Evolutionary conservation across 2,888 invertebrate genomes (phyloP), one percentile per base, ranked within the genome.

Genomic region (Meteorus colon): DNA sequence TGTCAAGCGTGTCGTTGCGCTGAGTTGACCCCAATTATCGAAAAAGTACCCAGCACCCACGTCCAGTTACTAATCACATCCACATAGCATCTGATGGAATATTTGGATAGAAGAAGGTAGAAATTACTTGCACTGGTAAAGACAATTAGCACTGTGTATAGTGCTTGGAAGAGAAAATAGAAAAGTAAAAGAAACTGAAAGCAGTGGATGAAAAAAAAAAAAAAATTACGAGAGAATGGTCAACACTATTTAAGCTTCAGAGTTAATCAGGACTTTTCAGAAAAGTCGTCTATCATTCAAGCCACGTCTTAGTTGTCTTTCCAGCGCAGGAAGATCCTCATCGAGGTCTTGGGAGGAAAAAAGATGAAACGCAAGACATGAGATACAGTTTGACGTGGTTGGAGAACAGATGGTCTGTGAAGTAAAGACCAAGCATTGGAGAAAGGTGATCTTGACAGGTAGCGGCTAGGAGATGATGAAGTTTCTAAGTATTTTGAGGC

Each of bases 251-350:
- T 72, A 65, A 73, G 74, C 70, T 75, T 67, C 67, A 37, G 66
- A 74, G 77, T 78, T 79, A 81, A 81, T 81, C 81, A 79, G 60
- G 77, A 80, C 77, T 77, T 79, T 77, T 45, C 37, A 48, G 74
- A 76, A 77, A 77, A 75, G 78, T 77, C 75, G 73, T 78, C 78
- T 78, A 77, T 79, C 80, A 80, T 80, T 77, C 73, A 71, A 63
- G 45, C 51, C 67, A 72, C 76, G 75, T 72, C 74, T 69, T 62
- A 73, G 71, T 51, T 70, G 73, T 73, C 66, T 60, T 63, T 51
- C 69, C 51, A 24, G 16, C 60, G 14, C 45, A 65, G 59, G 71
- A 69, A 62, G n/a, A 62, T 31, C 31, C 14, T 31, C 66, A 59
- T 8, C 19, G 31, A 62, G 16, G 14, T 62, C 31, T 62, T 31